Evolutionary conservation across 2,888 invertebrate species (phyloP).

Genomic region (Kuschelorhynchus macadamiae): DNA sequence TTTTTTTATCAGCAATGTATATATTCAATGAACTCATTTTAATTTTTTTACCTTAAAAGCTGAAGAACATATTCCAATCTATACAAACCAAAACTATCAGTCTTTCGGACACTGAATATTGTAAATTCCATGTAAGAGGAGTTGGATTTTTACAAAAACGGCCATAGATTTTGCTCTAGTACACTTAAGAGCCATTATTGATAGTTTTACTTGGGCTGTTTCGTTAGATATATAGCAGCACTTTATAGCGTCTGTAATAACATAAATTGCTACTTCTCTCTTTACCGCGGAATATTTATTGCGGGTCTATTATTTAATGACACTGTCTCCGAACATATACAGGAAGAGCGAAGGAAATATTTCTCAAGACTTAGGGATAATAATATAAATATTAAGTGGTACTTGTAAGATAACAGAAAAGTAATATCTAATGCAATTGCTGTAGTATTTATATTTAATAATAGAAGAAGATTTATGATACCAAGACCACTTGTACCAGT

Average conservation of each 20-base stretch:
- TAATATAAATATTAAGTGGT: no score
- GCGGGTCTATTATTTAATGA: not conserved
- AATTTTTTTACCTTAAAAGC: no score
- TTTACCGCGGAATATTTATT: not conserved
- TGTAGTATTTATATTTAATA: no score
- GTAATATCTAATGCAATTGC: no score
- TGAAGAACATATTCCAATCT: no score
- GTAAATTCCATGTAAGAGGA: not conserved
- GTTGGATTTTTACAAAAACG: not conserved
- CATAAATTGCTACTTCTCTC: not conserved
- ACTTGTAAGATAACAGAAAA: no score
- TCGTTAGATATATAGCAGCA: not conserved
- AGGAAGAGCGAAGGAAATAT: no score
- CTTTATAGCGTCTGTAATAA: not conserved
- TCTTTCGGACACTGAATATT: not conserved
- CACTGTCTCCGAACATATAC: no score
- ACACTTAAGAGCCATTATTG: not conserved
- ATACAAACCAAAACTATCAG: not conserved
- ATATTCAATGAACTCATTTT: not conserved
- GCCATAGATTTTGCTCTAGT: not conserved
- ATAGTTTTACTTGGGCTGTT: not conserved
- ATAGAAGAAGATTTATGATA: no score
- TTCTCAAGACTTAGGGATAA: no score
- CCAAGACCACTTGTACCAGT: no score
- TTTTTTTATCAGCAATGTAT: not conserved